Evolutionary conservation across 2,797 vertebrate genomes (phyloP), one percentile per base, ranked within the genome.

Genomic region (Lemur catta): DNA sequence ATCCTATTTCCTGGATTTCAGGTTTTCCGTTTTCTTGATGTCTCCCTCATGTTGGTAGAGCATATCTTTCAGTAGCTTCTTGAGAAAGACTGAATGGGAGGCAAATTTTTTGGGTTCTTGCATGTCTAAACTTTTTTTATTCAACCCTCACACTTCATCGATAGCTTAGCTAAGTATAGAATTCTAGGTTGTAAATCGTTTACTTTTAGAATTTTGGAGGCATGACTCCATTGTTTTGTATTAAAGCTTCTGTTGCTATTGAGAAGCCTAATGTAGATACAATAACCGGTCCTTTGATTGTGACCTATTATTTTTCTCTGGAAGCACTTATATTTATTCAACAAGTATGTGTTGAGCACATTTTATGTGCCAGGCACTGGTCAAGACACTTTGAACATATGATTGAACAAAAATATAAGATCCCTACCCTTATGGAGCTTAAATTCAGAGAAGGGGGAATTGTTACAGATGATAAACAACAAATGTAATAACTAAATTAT

Each of bases 141-240:
- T 93, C 61, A 82, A 24, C 30, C 2, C 7, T 93, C 35, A 75
- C 7, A 79, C 28, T 74, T 74, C 10, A 74, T 46, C 55, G 38
- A 48, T 63, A 33, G 24, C 52, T 81, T 57, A 43, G 15, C 57
- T 81, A 69, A 82, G 10, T 69, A 50, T 72, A 71, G 72, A 84
- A 88, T 55, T 89, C 35, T 55, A 89, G 22, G 15, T 67, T 87
- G 15, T 59, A 72, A 87, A 75, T 92, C 55, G 61, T 71, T 93
- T 82, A 78, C 41, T 78, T 81, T 46, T 79, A 67, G 81, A 94
- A 82, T 92, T 92, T 85, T 81, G 30, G 74, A 89, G 26, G 35
- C 41, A 85, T 91, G 38, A 6, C 41, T 78, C 33, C 6, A 33
- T 74, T 91, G 71, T 91, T 93, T 84, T 88, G 74, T 87, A 57